Evolutionary conservation across 2,888 invertebrate species (phyloP), one percentile per base, ranked within the genome.

Genomic region (Amblyjoppa proteus): DNA sequence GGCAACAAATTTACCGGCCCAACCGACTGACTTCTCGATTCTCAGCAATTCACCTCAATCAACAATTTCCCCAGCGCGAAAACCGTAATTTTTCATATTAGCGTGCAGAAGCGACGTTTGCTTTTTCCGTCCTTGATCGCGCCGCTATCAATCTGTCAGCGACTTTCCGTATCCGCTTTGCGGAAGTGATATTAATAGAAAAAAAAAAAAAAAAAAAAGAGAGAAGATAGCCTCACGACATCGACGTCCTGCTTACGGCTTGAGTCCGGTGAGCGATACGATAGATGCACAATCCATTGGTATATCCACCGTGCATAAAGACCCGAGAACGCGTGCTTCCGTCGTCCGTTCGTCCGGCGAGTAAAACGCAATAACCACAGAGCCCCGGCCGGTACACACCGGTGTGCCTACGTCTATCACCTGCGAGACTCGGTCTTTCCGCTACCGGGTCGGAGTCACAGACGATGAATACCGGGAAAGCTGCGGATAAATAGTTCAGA

Each of bases 401-500:
- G 28, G 64, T 20, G 25, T 61, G 3, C 16, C 45, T 49, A 61
- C 64, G 75, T 61, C 74, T 31, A 76, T 76, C 66, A 66, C 64
- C 34, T 64, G 31, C 9, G 66, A 20, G 64, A 76, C 45, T 31
- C n/a, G 28, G 61, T 64, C 61, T 75, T 75, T 75, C 75, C 75
- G 75, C 75, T 75, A 75, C 61, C 75, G 64, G 64, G 64, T 75
- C 74, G 45, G 6, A 41, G 61, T 61, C 75, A 64, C 49, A 28
- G 20, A 31, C 49, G 61, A 61, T 61, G 75, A 49, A 64, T 75
- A 75, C 61, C 49, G 31, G 64, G 61, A 75, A 75, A 64, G 31
- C 58, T 41, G 25, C 61, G 31, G 28, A 64, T 64, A 64, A 64
- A 64, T 64, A 34, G 53, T 53, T 9, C 71, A 45, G 28, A 45